Evolutionary conservation across 2,888 invertebrate genomes (phyloP), one percentile per base, ranked within the genome.

Genomic region (Gandaritis pyraliata): DNA sequence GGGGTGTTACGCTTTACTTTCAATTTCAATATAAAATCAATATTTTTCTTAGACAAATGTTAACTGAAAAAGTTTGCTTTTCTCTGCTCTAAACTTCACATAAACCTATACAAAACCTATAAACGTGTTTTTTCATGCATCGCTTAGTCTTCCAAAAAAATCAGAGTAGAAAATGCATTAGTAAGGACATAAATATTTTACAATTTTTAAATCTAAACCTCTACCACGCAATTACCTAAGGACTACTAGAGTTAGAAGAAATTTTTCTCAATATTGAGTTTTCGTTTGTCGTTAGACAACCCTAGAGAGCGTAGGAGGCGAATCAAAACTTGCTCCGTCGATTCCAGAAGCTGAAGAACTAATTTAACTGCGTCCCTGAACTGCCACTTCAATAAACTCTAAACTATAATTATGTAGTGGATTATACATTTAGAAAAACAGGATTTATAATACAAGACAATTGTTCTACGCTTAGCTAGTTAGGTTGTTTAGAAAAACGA

Each of bases 321-420:
- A 72, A 74, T 72, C 64, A 69, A 81, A 90, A 90, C 87, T 90
- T 86, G 80, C 84, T 85, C 88, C 82, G 85, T 86, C 89, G 86
- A 87, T 85, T 83, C 78, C 82, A 85, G 85, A 88, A 86, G 87
- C 88, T 81, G 85, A 85, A 88, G 83, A 90, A 90, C 90, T 90
- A 89, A 91, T 91, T 90, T 90, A 90, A 88, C 87, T 87, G 82
- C 86, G 83, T 86, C 85, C 81, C 81, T 85, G 83, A 83, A 86
- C 87, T 83, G 85, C 86, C 84, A 87, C 86, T 88, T 81, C 83
- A 86, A 86, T 88, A 87, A 88, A 88, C 86, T 86, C 79, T 81
- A 81, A 85, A 81, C 81, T 81, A 33, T 7, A 78, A 76, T 73
- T 71, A 76, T 77, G 66, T 71, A 70, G 48, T n/a, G n/a, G n/a